These are phyloP conservation scores for Aspiorhynchus laticeps DNA, from an alignment of 2,113 vertebrate genomes.

Conservation along the genomic window DNA sequence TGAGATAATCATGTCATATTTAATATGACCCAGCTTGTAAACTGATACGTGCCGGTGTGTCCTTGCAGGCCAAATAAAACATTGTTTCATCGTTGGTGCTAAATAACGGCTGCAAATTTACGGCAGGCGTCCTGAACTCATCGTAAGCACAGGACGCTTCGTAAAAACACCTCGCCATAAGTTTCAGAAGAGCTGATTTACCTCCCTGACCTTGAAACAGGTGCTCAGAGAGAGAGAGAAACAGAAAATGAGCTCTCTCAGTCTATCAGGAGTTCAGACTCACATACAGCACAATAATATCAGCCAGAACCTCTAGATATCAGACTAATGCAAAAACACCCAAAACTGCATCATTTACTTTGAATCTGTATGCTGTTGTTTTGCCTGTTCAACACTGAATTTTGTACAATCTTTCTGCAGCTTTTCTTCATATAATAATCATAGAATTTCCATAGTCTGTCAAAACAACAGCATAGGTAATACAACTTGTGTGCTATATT, in stretches of 20 bases:
- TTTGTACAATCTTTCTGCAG: background rate
- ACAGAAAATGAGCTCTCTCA: background rate
- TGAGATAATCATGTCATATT: conserved; percentile 46
- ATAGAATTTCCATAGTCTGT: no score
- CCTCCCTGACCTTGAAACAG: conserved; percentile 57
- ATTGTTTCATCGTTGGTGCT: conserved; percentile 62
- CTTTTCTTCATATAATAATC: background rate
- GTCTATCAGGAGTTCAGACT: background rate
- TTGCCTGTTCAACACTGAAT: no score
- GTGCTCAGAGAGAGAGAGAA: background rate
- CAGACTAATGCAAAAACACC: background rate
- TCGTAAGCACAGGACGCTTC: conserved; percentile 62
- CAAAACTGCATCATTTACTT: background rate
- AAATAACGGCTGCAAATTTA: conserved; percentile 63
- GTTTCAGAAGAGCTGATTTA: conserved; percentile 60
- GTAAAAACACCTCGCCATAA: conserved; percentile 57
- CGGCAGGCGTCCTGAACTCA: conserved; percentile 43
- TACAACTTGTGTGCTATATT: background rate
- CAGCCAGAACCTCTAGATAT: background rate
- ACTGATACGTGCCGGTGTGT: conserved; percentile 54
- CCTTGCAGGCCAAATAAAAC: conserved; percentile 67
- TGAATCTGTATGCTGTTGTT: no score
- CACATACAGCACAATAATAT: background rate
- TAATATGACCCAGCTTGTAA: conserved; percentile 37
- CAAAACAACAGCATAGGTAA: no score